Base-by-base conservation (phyloP, 2,113 vertebrate species). In the Muntiacus reevesi region DNA sequence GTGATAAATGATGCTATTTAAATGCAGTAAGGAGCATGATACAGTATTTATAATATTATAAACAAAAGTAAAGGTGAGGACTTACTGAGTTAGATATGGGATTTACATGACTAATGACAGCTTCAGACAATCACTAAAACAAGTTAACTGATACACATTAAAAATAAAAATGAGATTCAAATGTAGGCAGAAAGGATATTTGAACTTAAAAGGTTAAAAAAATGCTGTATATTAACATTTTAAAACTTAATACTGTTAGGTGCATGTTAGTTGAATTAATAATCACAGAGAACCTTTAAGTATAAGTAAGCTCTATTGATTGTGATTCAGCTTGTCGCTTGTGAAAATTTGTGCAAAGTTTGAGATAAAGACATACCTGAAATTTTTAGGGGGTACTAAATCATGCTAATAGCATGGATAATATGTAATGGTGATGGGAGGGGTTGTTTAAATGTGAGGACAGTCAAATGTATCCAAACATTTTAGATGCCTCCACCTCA, bases 151-250 rank as follows among this genome's bases (percentile, higher is more conserved):
- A 89, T 33, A 93, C 1, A 27, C 11, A 86, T 52, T 50, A 96
- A 94, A 96, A 95, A 71, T 76, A 45, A 95, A 95, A 87, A 76
- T 83, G 50, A 92, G 28, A 89, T 23, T 78, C 33, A 36, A 90
- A 92, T 33, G 17, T 54, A 97, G 50, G 23, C 40, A 82, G 12
- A 89, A 79, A 78, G 23, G 19, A 59, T 15, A 84, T 96, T 79
- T 92, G 83, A 95, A 92, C 50, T 15, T 64, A 96, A 89, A 83
- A 71, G 15, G 9, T 83, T 94, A 40, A 71, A 87, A 94, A 89
- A 84, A 89, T 40, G 33, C 19, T 74, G 15, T 78, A 55, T 28
- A 50, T n/a, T 88, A 52, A 64, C 71, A 90, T 94, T 97, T 91
- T 79, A 60, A 97, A 79, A 82, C 30, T 60, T 96, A 43, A 93